Conservation (phyloP, 2,797 vertebrate species). For the Mus caroli region DNA sequence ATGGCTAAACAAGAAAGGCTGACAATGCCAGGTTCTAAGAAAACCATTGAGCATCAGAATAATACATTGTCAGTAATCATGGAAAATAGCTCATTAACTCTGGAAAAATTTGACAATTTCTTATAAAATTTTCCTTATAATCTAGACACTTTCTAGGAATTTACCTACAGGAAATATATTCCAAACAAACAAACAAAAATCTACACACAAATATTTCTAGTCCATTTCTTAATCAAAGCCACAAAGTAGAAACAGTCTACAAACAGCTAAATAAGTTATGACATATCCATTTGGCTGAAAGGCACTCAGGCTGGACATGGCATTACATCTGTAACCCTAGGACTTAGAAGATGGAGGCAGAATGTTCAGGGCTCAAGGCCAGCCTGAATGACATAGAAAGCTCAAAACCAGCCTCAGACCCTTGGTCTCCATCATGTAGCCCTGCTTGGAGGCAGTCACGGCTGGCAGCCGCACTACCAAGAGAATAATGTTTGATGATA, state of each 20-base stretch:
- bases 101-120: not conserved
- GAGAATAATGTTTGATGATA: not conserved
- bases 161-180: not conserved
- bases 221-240: not conserved
- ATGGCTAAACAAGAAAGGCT: not conserved
- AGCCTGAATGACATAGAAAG: not conserved
- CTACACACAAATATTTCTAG: not conserved
- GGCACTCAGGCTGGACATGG: not conserved
- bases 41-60: not conserved
- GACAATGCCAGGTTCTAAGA: not conserved
- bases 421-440: not conserved
- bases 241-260: not conserved
- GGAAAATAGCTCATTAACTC: not conserved
- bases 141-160: not conserved
- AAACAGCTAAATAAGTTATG: not conserved
- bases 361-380: not conserved
- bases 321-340: not conserved
- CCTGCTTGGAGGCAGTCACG: not conserved
- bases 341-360: too few relatives aligned
- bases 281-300: not conserved
- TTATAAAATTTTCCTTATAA: constrained; percentile 10
- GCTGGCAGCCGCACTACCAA: too few relatives aligned
- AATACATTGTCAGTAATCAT: not conserved
- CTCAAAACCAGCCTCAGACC: not conserved
- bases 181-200: constrained; percentile 10